Conservation (phyloP, 2,888 invertebrate genomes). For the Aphrophora alni region DNA sequence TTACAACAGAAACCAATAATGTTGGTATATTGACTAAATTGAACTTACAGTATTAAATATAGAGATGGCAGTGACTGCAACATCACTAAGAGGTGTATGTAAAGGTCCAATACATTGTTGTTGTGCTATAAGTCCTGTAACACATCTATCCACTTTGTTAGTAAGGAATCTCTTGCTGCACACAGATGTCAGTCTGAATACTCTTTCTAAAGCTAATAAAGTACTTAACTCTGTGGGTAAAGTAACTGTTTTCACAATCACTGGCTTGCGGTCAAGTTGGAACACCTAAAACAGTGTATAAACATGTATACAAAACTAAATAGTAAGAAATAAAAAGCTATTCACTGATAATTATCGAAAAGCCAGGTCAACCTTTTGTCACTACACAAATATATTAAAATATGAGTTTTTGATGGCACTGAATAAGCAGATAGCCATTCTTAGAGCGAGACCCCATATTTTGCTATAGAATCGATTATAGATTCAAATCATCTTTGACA, state of each 20-base stretch:
- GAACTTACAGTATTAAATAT: slow-evolving; percentile 71
- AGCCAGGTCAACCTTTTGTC: no score
- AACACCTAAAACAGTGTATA: slow-evolving; percentile 62
- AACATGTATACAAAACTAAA: no score
- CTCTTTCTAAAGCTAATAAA: slow-evolving; percentile 73
- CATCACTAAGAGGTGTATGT: slow-evolving; percentile 95
- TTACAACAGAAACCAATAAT: no score
- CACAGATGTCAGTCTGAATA: slow-evolving; percentile 88
- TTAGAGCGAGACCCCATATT: no score
- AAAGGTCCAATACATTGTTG: slow-evolving; percentile 98
- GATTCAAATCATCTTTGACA: no score
- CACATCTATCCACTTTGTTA: slow-evolving; percentile 95
- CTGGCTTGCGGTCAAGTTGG: slow-evolving; percentile 62
- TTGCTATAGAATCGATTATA: no score
- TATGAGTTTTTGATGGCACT: no score
- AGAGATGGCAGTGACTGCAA: slow-evolving; percentile 87
- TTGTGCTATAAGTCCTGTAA: slow-evolving; percentile 93
- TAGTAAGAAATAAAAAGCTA: no score
- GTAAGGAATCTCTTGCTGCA: slow-evolving; percentile 95
- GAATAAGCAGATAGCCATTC: no score
- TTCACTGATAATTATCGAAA: no score
- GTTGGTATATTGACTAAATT: not conserved
- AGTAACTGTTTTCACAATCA: slow-evolving; percentile 61
- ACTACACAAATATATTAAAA: no score
- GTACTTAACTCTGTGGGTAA: slow-evolving; percentile 68